Conservation (phyloP, 2,797 vertebrate genomes). For the Lagocephalus sceleratus region DNA sequence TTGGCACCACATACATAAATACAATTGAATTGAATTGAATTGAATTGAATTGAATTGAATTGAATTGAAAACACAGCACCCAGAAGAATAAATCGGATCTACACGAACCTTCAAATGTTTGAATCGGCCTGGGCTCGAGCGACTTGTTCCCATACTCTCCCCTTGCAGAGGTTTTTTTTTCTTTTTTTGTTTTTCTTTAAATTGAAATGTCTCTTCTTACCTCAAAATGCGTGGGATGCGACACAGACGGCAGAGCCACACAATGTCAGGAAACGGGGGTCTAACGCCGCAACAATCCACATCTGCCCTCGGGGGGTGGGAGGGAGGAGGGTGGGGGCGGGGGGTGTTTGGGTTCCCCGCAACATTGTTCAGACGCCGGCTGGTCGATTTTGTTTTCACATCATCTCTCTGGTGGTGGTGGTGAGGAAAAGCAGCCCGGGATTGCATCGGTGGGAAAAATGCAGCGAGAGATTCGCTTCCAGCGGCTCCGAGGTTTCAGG, state of each 20-base stretch:
- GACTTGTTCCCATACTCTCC: no score
- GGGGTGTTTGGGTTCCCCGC: conserved; percentile 19
- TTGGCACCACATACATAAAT: no score
- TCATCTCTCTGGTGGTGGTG: conserved; percentile 17
- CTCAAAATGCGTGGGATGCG: not conserved
- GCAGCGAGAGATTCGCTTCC: conserved; percentile 44
- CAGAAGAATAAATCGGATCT: no score
- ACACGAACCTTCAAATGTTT: no score
- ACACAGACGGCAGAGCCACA: conserved; percentile 19
- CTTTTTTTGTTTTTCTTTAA: no score
- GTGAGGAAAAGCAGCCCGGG: conserved; percentile 30
- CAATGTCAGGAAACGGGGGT: conserved; percentile 57
- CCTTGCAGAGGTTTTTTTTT: no score
- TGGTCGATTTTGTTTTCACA: conserved; percentile 41
- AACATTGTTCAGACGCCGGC: conserved; percentile 26
- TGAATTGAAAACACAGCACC: no score
- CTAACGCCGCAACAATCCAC: conserved; percentile 11
- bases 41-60: no score
- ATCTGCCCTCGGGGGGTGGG: conserved; percentile 5
- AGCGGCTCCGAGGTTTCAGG: conserved; percentile 35
- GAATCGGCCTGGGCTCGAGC: no score
- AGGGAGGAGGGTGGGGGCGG: not conserved
- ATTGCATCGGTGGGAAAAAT: conserved; percentile 31
- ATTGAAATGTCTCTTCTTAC: no score
- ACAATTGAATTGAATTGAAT: no score